Evolutionary conservation across 1,140 invertebrate genomes (phyloP).

Genomic region (Doryteuthis pealeii): DNA sequence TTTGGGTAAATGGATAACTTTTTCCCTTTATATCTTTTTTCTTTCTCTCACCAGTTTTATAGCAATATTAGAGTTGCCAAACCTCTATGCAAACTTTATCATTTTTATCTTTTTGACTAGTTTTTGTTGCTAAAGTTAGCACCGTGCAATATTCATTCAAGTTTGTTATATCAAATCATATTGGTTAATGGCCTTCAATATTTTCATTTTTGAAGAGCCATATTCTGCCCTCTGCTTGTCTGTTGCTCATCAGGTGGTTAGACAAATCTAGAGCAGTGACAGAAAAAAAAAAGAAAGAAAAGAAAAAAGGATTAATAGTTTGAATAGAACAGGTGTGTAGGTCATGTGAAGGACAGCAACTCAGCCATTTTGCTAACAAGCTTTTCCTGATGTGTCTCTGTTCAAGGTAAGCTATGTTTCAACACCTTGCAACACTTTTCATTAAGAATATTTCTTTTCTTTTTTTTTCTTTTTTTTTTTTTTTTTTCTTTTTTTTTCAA

Average conservation of each 20-base stretch:
- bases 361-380: neutral
- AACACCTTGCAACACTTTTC: too few relatives aligned
- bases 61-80: too few relatives aligned
- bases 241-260: neutral
- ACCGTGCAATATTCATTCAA: neutral
- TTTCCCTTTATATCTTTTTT: too few relatives aligned
- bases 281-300: too few relatives aligned
- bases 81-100: too few relatives aligned
- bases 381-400: neutral
- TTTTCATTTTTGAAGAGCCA: neutral
- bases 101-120: too few relatives aligned
- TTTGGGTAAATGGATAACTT: too few relatives aligned
- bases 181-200: too few relatives aligned
- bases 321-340: slow-evolving; percentile 11
- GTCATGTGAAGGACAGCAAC: slow-evolving; percentile 12
- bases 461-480: too few relatives aligned
- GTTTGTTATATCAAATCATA: neutral
- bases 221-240: neutral
- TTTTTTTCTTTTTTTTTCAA: too few relatives aligned
- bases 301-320: slow-evolving; percentile 6
- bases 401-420: neutral
- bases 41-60: too few relatives aligned
- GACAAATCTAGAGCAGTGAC: slow-evolving; percentile 1
- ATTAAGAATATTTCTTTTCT: too few relatives aligned
- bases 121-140: neutral